Conservation (phyloP, 1,140 invertebrate species). For the Penaeus vannamei region DNA sequence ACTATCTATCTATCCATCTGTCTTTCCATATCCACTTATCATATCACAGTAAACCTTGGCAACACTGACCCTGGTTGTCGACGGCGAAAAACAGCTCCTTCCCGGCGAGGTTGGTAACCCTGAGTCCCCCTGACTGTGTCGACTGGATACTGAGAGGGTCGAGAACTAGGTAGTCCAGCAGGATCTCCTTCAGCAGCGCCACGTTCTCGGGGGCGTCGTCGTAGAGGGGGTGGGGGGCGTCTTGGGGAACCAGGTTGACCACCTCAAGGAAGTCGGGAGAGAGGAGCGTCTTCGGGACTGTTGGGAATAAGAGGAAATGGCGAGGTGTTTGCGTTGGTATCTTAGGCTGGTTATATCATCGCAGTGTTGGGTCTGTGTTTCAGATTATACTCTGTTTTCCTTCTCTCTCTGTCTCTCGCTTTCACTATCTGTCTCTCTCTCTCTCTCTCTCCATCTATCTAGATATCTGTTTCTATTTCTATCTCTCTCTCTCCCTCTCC, state of each 20-base stretch:
- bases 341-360: too few species aligned
- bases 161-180: constrained; percentile 13
- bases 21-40: too few species aligned
- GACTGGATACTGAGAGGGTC: not conserved
- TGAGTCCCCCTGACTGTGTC: not conserved
- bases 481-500: too few species aligned
- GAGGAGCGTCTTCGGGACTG: not conserved
- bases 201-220: not conserved
- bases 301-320: not conserved
- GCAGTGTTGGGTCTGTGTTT: too few species aligned
- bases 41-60: too few species aligned
- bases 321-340: not conserved
- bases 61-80: not conserved
- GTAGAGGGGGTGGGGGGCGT: constrained; percentile 35
- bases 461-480: too few species aligned
- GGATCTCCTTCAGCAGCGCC: constrained; percentile 29
- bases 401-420: too few species aligned
- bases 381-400: too few species aligned
- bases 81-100: constrained; percentile 22
- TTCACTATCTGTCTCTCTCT: too few species aligned
- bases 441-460: too few species aligned
- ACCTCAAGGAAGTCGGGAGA: constrained; percentile 7
- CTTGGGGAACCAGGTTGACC: constrained; percentile 19
- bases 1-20: too few species aligned
- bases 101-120: not conserved